A percentile compares a stretch with the other conserved stretches of the same genome.
These are phyloP conservation scores for Halisarca cf. caerulea DNA, from an alignment of 37 sponge, comb jelly and placozoan genomes.

Conservation along the genomic window DNA sequence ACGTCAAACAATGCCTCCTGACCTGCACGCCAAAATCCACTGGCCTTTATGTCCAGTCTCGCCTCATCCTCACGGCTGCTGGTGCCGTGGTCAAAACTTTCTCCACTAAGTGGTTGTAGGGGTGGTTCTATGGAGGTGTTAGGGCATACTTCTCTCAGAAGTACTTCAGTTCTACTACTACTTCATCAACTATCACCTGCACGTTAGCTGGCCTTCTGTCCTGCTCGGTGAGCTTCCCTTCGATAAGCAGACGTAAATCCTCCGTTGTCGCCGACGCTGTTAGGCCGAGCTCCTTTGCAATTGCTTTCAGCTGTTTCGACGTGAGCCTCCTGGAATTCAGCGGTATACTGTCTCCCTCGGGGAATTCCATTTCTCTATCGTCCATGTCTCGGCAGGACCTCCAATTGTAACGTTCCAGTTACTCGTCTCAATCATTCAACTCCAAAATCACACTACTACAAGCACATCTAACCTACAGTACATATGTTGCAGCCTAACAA, in stretches of 20 bases:
- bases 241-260: not conserved
- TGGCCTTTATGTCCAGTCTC: too few relatives aligned
- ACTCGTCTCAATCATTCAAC: not conserved
- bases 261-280: not conserved
- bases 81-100: too few relatives aligned
- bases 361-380: not conserved
- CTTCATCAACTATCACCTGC: not conserved
- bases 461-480: too few relatives aligned
- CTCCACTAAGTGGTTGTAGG: too few relatives aligned
- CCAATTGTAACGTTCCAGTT: not conserved
- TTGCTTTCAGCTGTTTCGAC: not conserved
- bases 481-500: too few relatives aligned
- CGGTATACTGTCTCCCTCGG: not conserved
- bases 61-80: too few relatives aligned
- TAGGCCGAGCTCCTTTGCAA: not conserved
- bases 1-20: too few relatives aligned
- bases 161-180: not conserved
- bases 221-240: slow-evolving; percentile 10
- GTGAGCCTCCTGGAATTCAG: slow-evolving; percentile 11
- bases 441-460: too few relatives aligned
- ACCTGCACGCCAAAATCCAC: too few relatives aligned
- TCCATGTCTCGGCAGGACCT: slow-evolving; percentile 13
- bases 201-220: not conserved
- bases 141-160: too few relatives aligned
- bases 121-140: too few relatives aligned